Conservation (phyloP, 2,888 invertebrate species). For the Ryuthela nishihirai region DNA sequence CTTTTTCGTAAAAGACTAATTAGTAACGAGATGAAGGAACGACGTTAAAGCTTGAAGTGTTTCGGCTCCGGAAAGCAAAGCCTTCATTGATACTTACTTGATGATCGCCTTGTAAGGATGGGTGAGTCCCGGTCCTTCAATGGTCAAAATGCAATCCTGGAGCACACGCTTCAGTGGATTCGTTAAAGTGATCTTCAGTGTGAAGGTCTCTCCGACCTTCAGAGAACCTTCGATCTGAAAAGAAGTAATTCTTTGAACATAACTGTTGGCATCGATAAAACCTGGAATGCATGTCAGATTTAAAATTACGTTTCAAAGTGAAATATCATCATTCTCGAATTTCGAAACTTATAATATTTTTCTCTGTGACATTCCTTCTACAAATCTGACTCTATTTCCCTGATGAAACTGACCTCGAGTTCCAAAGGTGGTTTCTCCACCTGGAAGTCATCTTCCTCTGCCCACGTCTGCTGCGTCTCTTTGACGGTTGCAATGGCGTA, state of each 20-base stretch:
- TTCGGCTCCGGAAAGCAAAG: neutral
- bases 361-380: no score
- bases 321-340: no score
- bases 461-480: constrained; percentile 78
- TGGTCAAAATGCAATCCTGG: constrained; percentile 64
- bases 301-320: no score
- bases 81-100: constrained; percentile 12
- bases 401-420: constrained; percentile 60
- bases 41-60: neutral
- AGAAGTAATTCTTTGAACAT: neutral
- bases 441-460: constrained; percentile 77
- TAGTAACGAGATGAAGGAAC: no score
- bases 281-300: no score
- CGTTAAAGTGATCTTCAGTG: constrained; percentile 61
- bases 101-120: constrained; percentile 53
- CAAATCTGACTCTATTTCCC: no score
- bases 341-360: no score
- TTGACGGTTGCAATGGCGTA: constrained; percentile 71
- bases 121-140: constrained; percentile 65
- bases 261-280: no score
- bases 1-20: no score
- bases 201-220: constrained; percentile 57
- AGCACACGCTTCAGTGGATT: constrained; percentile 64
- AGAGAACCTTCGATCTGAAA: constrained; percentile 57
- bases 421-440: constrained; percentile 67